phyloP scores from a whole-genome alignment of 2,113 vertebrate species.

The Myotis lucifugus region DNA sequence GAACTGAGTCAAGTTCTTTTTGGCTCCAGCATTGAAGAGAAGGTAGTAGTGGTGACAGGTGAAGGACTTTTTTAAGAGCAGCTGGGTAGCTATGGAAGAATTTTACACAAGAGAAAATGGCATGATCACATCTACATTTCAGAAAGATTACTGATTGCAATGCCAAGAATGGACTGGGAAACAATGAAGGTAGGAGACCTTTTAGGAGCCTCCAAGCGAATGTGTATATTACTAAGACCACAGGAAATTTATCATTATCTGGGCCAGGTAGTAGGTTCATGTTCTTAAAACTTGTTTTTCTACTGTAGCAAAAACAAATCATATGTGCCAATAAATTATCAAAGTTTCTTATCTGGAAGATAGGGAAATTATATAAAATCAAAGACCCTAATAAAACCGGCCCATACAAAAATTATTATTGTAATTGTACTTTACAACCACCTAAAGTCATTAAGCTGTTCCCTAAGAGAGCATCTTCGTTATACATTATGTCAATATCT shows the following conservation, averaged over 20 bases:
- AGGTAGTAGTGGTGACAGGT: neutral
- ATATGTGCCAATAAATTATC: constrained; percentile 42
- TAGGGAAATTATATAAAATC: constrained; percentile 42
- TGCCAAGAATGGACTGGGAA: constrained; percentile 20
- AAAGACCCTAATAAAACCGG: constrained; percentile 45
- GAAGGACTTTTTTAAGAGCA: neutral
- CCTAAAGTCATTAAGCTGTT: constrained; percentile 7
- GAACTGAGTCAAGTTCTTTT: neutral
- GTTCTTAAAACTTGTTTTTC: constrained; percentile 53
- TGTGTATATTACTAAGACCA: neutral
- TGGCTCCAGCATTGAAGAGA: neutral
- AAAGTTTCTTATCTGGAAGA: constrained; percentile 6
- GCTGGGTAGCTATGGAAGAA: neutral
- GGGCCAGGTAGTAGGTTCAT: neutral
- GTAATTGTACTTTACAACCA: neutral
- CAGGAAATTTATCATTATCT: constrained; percentile 43
- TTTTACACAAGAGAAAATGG: constrained; percentile 25
- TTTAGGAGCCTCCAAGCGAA: neutral
- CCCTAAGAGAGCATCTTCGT: neutral
- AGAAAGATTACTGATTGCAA: constrained; percentile 13
- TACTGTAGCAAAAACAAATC: constrained; percentile 8
- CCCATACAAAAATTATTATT: constrained; percentile 21
- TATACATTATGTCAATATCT: neutral
- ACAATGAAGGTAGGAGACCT: constrained; percentile 33
- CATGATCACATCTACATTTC: neutral